phyloP scores from a whole-genome alignment of 2,888 invertebrate species.

The Andricus curvator region DNA sequence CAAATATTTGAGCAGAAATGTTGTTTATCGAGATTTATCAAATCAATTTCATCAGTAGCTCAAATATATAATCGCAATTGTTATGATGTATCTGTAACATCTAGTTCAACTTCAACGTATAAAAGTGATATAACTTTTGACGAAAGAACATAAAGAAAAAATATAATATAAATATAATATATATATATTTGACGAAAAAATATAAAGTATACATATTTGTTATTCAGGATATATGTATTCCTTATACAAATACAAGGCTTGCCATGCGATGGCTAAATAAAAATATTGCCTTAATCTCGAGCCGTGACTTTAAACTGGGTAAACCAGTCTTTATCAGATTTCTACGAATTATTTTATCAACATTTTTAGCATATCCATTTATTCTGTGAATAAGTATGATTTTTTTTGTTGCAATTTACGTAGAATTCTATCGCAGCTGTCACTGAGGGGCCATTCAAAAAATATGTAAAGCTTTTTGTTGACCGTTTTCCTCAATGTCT shows the following conservation, averaged over 20 bases:
- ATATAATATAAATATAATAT: too few species aligned
- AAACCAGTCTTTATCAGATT: not conserved
- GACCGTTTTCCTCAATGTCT: too few species aligned
- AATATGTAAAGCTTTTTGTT: too few species aligned
- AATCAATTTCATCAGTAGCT: slow-evolving; percentile 5
- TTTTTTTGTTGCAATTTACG: not conserved
- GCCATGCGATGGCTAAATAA: not conserved
- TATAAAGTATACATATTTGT: too few species aligned
- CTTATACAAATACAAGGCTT: not conserved
- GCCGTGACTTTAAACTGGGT: not conserved
- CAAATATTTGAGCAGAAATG: not conserved
- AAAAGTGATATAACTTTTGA: not conserved
- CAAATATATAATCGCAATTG: not conserved
- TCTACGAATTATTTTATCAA: not conserved
- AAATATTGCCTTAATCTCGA: not conserved
- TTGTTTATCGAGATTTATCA: not conserved
- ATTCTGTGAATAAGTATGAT: not conserved
- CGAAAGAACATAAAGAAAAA: too few species aligned
- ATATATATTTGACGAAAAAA: too few species aligned
- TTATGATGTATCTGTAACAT: not conserved
- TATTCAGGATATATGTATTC: too few species aligned
- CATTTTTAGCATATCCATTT: not conserved
- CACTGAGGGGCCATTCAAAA: too few species aligned
- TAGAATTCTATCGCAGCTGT: too few species aligned
- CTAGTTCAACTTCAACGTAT: not conserved